Conservation (phyloP, 2,888 invertebrate species). For the Scaptomyza reducta region DNA sequence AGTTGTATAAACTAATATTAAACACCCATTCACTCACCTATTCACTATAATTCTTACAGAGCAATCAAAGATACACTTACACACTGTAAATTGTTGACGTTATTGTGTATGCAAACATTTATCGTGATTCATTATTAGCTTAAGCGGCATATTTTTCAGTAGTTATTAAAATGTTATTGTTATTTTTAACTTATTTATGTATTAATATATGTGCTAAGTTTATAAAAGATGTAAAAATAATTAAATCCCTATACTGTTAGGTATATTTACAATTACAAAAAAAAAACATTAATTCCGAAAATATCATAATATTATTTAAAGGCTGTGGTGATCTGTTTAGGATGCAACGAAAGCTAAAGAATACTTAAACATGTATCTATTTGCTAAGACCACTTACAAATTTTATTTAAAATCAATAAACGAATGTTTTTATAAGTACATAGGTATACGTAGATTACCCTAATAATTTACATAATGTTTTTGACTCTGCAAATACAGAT, state of each 20-base stretch:
- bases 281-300: background rate
- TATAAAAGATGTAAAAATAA: conserved; percentile 26
- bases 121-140: conserved; percentile 51
- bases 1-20: conserved; percentile 6
- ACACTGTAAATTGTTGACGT: conserved; percentile 56
- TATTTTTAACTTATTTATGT: conserved; percentile 39
- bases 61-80: conserved; percentile 17
- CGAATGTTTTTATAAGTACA: background rate
- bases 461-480: too few relatives aligned
- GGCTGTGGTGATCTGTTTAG: background rate
- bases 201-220: conserved; percentile 70
- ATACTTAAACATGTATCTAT: too few relatives aligned
- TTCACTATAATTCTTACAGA: conserved; percentile 11
- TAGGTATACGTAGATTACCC: too few relatives aligned
- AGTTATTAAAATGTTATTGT: conserved; percentile 45
- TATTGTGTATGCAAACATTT: conserved; percentile 54
- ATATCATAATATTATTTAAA: background rate
- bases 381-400: background rate
- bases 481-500: too few relatives aligned
- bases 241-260: conserved; percentile 41
- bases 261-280: conserved; percentile 35
- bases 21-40: conserved; percentile 2
- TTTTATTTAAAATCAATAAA: background rate
- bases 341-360: too few relatives aligned
- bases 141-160: conserved; percentile 45